A percentile compares a stretch with the other conserved stretches of the same genome.
phyloP scores from a whole-genome alignment of 92 coral and sea anemone genomes.

The Paragorgia papillata region DNA sequence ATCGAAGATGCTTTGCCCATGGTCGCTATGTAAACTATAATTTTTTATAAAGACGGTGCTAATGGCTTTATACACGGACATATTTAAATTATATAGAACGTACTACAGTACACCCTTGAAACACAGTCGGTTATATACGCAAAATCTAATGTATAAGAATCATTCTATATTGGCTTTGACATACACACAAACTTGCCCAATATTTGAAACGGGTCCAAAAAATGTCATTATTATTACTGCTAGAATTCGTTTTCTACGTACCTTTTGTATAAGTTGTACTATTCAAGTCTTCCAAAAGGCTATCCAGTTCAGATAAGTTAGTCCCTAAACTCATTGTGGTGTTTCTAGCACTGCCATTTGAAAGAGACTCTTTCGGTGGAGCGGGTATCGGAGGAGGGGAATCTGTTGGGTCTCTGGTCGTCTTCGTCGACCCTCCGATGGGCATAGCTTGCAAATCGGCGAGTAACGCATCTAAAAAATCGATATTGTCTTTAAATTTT shows the following conservation, averaged over 20 bases:
- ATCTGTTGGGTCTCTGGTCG: constrained; percentile 76
- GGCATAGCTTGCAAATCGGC: constrained; percentile 50
- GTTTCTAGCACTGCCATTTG: constrained; percentile 29
- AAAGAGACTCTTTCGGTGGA: constrained; percentile 62
- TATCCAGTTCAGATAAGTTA: constrained; percentile 93
- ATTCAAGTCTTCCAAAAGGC: constrained; percentile 83
- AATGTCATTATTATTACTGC: too few species aligned
- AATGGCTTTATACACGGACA: not conserved
- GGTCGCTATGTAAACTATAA: too few species aligned
- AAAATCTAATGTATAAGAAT: too few species aligned
- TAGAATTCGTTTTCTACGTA: constrained; percentile 24
- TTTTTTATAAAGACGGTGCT: too few species aligned
- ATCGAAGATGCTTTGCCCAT: not conserved
- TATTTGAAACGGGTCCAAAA: too few species aligned
- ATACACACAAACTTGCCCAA: too few species aligned
- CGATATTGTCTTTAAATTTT: constrained; percentile 40
- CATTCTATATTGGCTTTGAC: too few species aligned
- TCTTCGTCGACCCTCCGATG: constrained; percentile 44
- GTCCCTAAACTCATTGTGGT: constrained; percentile 74
- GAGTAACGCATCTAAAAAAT: constrained; percentile 49
- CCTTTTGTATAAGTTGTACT: constrained; percentile 72
- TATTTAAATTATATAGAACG: not conserved
- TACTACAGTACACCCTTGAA: too few species aligned
- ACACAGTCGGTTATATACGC: too few species aligned
- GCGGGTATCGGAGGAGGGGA: constrained; percentile 86